These are phyloP conservation scores for Calyptomena viridis DNA, from an alignment of 2,113 vertebrate species.

Conservation along the genomic window DNA sequence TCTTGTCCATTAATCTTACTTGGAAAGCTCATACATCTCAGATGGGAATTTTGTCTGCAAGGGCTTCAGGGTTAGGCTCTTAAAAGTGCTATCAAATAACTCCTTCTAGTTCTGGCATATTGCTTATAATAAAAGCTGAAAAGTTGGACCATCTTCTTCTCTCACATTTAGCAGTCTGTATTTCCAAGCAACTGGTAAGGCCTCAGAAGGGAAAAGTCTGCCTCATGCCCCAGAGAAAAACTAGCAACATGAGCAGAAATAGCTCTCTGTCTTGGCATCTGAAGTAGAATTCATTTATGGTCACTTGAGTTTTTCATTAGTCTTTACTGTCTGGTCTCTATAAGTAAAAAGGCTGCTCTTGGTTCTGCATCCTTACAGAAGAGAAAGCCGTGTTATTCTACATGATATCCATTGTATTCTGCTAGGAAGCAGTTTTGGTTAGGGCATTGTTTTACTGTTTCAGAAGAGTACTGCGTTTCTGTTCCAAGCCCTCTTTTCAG, in stretches of 20 bases:
- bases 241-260: background rate
- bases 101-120: background rate
- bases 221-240: background rate
- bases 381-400: background rate
- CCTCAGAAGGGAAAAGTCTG: background rate
- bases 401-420: background rate
- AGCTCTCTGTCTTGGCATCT: background rate
- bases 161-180: background rate
- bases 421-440: background rate
- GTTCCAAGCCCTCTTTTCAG: background rate
- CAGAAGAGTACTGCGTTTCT: background rate
- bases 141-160: background rate
- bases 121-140: background rate
- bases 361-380: background rate
- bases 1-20: background rate
- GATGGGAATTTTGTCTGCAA: background rate
- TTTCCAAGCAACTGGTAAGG: background rate
- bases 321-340: slow-evolving; percentile 11
- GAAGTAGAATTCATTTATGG: slow-evolving; percentile 12
- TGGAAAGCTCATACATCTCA: background rate
- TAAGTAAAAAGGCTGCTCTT: background rate
- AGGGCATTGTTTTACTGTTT: background rate
- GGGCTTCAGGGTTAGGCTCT: background rate
- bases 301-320: background rate
- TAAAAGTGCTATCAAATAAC: background rate